A percentile compares a stretch with the other conserved stretches of the same genome.
Evolutionary conservation across 2,888 invertebrate species (phyloP).

Genomic region (Antheraea assamensis): DNA sequence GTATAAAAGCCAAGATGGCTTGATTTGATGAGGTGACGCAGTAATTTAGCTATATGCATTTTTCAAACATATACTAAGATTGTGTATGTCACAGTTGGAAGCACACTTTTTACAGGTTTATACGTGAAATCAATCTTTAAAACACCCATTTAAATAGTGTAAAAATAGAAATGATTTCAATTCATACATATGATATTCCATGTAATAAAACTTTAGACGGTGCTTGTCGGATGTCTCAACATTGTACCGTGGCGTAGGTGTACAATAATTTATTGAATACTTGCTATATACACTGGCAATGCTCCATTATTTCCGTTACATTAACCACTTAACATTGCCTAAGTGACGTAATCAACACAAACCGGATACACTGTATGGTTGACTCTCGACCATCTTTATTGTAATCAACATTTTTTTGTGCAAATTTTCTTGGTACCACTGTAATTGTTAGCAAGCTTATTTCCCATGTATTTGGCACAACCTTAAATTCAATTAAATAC

Average conservation of each 20-base stretch:
- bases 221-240: neutral
- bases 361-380: conserved; percentile 13
- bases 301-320: conserved; percentile 49
- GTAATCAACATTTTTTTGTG: neutral
- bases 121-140: too few relatives aligned
- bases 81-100: too few relatives aligned
- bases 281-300: conserved; percentile 25
- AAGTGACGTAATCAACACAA: conserved; percentile 18
- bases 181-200: neutral
- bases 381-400: neutral
- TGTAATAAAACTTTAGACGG: neutral
- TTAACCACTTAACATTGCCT: conserved; percentile 50
- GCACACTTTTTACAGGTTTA: too few relatives aligned
- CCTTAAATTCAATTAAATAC: neutral
- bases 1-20: neutral
- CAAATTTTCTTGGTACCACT: neutral
- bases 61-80: neutral
- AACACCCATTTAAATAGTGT: too few relatives aligned
- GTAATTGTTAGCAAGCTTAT: neutral
- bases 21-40: neutral
- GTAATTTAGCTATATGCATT: neutral
- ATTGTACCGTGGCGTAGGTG: conserved; percentile 7
- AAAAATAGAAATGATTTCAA: neutral
- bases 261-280: conserved; percentile 17
- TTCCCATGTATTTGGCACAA: neutral